Evolutionary conservation across 2,113 vertebrate species (phyloP), one percentile per base, ranked within the genome.

Genomic region (Vicugna pacos): DNA sequence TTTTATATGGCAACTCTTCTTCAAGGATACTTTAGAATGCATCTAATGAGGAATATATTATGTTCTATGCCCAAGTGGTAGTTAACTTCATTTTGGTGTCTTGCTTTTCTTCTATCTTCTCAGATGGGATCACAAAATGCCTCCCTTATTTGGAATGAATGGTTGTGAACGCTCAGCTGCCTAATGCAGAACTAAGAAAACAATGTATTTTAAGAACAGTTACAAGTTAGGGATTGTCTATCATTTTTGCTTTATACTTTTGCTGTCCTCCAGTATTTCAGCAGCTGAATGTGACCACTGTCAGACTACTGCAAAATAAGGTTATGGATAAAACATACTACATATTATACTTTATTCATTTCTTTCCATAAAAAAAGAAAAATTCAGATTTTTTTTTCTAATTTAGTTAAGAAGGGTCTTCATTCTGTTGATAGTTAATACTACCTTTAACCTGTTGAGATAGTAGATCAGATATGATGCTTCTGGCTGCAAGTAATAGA

Each of bases 361-460:
- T 62, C 14, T 72, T 83, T 85, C 38, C 26, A 90, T 5, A 89
- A 50, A 65, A 79, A 95, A 96, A 64, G 42, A 60, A 76, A 69
- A 93, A 93, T 86, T 91, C 42, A 76, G 38, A 20, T 32, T 73
- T 32, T 70, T 69, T 69, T 77, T 92, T 72, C 26, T 67, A 89
- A 90, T 60, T 82, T 89, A 64, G 42, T 81, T 56, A 94, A 90
- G 38, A 93, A 96, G 24, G 42, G 17, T 50, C 77, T 92, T 89
- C 22, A 83, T 52, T 79, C 48, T 84, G 9, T 38, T 91, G 56
- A 96, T 13, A 83, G 22, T 46, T 64, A 93, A 77, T 67, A 87
- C 54, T 91, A 82, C 4, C 67, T 87, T 58, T 91, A 86, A 93
- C 87, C 48, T 72, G 42, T 77, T 94, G 46, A 86, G 62, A 70